Base-by-base conservation (phyloP, 2,797 vertebrate genomes). In the Semotilus atromaculatus region DNA sequence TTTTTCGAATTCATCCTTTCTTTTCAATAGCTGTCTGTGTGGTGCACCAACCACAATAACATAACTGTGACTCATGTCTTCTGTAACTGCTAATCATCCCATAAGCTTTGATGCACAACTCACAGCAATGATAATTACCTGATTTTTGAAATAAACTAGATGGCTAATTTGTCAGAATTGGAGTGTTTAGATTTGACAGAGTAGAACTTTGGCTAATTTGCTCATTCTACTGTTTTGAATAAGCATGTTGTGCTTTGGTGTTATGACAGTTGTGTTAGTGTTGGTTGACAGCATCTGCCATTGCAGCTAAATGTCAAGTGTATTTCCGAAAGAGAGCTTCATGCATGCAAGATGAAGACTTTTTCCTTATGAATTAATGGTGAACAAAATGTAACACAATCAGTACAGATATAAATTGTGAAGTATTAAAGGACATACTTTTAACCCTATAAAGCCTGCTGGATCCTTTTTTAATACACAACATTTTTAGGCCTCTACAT, bases 251-350 rank as follows among this genome's bases (percentile, higher is more conserved):
- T 21, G 8, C 5, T 70, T 58, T 60, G 7, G 53, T n/a, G 14
- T 29, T 55, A 11, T 10, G 31, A 70, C 34, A 55, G 48, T 26
- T 55, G 64, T 53, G 64, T 26, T 53, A 78, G 55, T 78, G 55
- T 62, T 43, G 53, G 18, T 8, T 81, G 79, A 81, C 51, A 71
- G 67, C 67, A 14, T 71, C 38, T 48, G 38, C n/a, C 38, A 2
- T 21, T 58, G 58, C 67, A 81, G 36, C n/a, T 71, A 58, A 71
- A 71, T 71, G 36, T 81, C 66, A 81, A 71, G n/a, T 14, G 66
- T 18, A 40, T 58, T 78, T 43, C 16, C n/a, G 29, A 13, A n/a
- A 26, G 23, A 14, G 21, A 21, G 38, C 55, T 62, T 58, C 11
- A 55, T 38, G 31, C 6, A 9, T 75, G 31, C 48, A 53, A 53